phyloP scores from a whole-genome alignment of 1,140 invertebrate genomes.

The Stenopsyche tienmushanensis region DNA sequence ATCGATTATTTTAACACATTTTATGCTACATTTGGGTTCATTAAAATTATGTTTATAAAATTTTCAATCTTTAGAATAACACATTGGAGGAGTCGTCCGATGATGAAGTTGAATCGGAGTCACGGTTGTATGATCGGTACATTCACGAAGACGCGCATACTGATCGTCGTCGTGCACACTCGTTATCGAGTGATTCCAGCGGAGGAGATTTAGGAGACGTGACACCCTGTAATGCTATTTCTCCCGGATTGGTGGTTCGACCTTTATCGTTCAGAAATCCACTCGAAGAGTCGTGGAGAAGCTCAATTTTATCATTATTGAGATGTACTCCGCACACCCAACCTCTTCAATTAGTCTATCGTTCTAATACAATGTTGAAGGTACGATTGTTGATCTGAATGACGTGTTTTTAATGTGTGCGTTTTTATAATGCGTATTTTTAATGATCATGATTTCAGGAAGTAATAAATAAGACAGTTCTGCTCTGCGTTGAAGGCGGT shows the following conservation, averaged over 20 bases:
- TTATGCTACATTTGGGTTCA: background rate
- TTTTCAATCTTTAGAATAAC: slow-evolving; percentile 16
- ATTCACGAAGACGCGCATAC: slow-evolving; percentile 38
- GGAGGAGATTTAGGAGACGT: slow-evolving; percentile 83
- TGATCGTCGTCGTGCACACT: slow-evolving; percentile 46
- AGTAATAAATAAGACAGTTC: slow-evolving; percentile 50
- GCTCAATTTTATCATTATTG: slow-evolving; percentile 47
- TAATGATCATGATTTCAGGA: slow-evolving; percentile 44
- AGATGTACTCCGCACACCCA: slow-evolving; percentile 46
- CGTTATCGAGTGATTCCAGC: slow-evolving; percentile 72
- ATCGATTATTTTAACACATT: background rate
- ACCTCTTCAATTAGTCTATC: slow-evolving; percentile 48
- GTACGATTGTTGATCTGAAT: slow-evolving; percentile 37
- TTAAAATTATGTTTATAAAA: background rate
- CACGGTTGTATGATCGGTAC: slow-evolving; percentile 69
- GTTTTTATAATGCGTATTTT: background rate
- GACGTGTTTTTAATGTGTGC: background rate
- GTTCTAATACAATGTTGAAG: slow-evolving; percentile 51
- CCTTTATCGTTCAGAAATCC: slow-evolving; percentile 32
- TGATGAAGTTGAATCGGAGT: slow-evolving; percentile 85
- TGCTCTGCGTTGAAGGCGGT: slow-evolving; percentile 47
- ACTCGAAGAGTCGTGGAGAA: slow-evolving; percentile 49
- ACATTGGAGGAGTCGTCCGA: slow-evolving; percentile 82
- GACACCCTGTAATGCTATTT: slow-evolving; percentile 76
- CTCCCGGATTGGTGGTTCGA: slow-evolving; percentile 29